These are phyloP conservation scores for Pollachius pollachius DNA, from an alignment of 2,113 vertebrate genomes.

Conservation along the genomic window DNA sequence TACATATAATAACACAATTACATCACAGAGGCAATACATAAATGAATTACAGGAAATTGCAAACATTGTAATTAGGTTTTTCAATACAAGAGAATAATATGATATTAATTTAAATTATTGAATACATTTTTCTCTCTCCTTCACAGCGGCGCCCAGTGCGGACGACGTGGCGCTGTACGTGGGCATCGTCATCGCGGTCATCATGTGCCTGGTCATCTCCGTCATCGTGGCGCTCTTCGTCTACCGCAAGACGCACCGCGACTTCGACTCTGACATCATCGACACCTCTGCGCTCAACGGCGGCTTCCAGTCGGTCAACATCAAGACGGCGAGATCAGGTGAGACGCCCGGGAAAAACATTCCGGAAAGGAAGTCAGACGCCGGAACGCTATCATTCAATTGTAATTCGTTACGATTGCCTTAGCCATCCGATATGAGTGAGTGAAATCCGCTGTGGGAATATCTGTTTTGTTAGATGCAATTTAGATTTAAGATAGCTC, in stretches of 20 bases:
- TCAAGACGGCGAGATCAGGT: slow-evolving; percentile 95
- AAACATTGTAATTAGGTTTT: too few relatives aligned
- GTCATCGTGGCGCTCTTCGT: slow-evolving; percentile 88
- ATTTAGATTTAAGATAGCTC: too few relatives aligned
- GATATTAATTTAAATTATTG: too few relatives aligned
- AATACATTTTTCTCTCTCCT: too few relatives aligned
- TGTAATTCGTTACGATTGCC: not conserved
- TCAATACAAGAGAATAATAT: too few relatives aligned
- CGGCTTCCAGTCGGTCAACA: slow-evolving; percentile 92
- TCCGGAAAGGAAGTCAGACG: not conserved
- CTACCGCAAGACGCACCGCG: slow-evolving; percentile 92
- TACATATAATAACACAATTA: too few relatives aligned
- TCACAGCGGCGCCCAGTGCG: slow-evolving; percentile 85
- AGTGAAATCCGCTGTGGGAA: too few relatives aligned
- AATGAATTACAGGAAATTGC: too few relatives aligned
- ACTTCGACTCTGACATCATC: slow-evolving; percentile 92
- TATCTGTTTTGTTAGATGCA: too few relatives aligned
- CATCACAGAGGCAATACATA: too few relatives aligned
- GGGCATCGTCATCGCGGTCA: slow-evolving; percentile 88
- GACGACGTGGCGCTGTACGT: slow-evolving; percentile 92
- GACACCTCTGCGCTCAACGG: slow-evolving; percentile 91
- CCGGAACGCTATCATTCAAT: not conserved
- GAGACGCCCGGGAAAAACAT: slow-evolving; percentile 23
- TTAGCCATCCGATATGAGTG: too few relatives aligned
- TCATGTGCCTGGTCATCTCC: slow-evolving; percentile 91